Evolutionary conservation across 2,797 vertebrate species (phyloP).

Genomic region (Picus viridis): DNA sequence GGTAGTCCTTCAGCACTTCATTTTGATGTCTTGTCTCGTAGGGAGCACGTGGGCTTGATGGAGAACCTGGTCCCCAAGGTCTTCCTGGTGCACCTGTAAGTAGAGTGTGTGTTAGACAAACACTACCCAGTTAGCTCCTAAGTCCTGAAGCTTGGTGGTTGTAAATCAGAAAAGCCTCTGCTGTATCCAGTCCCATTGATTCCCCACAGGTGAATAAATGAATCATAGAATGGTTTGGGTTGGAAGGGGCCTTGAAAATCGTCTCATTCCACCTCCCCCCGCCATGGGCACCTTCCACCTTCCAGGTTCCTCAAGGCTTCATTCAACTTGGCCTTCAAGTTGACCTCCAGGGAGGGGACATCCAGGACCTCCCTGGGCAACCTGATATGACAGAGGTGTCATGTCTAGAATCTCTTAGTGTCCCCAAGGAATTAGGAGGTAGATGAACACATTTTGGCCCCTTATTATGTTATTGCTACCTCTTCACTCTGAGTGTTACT

Average conservation of each 20-base stretch:
- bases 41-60: slow-evolving; percentile 91
- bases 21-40: slow-evolving; percentile 61
- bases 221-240: no score
- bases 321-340: no score
- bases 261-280: no score
- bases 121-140: neutral
- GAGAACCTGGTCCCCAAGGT: slow-evolving; percentile 90
- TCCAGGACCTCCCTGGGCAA: no score
- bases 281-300: no score
- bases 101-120: slow-evolving; percentile 4
- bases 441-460: neutral
- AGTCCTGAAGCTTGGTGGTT: neutral
- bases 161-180: neutral
- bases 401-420: neutral
- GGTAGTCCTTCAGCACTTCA: neutral
- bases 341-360: no score
- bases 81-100: slow-evolving; percentile 90
- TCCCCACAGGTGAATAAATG: neutral
- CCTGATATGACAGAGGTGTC: neutral
- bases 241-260: no score
- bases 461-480: neutral
- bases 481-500: neutral
- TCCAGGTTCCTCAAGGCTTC: no score
- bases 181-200: neutral
- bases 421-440: neutral